Base-by-base conservation (phyloP, 2,113 vertebrate species). In the Scomber japonicus region DNA sequence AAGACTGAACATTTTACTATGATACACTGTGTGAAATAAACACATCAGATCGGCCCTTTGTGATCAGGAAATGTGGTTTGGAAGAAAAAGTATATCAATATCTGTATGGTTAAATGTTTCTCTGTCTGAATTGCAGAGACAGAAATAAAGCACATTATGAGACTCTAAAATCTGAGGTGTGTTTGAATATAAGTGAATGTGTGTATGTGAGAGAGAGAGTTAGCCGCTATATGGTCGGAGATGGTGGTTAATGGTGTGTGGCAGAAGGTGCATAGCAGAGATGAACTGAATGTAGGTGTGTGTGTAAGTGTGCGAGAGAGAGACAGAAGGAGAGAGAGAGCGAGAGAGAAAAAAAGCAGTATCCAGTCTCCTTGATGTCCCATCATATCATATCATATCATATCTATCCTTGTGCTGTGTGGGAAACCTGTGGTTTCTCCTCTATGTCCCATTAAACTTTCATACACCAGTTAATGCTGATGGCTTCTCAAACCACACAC, bases 391-490 rank as follows among this genome's bases (percentile, higher is more conserved):
- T 86, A 88, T 90, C 84, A 85, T 81, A 85, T 86, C 81, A 86
- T 80, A 78, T 78, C 76, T 85, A 84, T 53, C 53, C 50, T 54
- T 45, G 75, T 59, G 7, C 87, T 57, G 68, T 85, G 73, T 85
- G 70, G 78, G 83, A 88, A 91, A 85, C 89, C 89, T 88, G 86
- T 0, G 82, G 81, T 91, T 90, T 86, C 78, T 86, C 78, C 71
- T 90, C 81, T 83, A 79, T 90, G 90, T 91, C 86, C 88, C 91
- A 94, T 94, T 94, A 94, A 94, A 94, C 88, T 94, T 94, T 94
- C 83, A 94, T 94, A 91, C 51, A 74, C 69, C 91, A 71, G 88
- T 93, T 94, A 94, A 93, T 91, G 91, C 82, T 93, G 90, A 93
- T 93, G 84, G 87, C 87, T 89, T 84, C 83, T 77, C 90, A 85